Evolutionary conservation across 2,888 invertebrate genomes (phyloP), one percentile per base, ranked within the genome.

Genomic region (Luperina nickerlii): DNA sequence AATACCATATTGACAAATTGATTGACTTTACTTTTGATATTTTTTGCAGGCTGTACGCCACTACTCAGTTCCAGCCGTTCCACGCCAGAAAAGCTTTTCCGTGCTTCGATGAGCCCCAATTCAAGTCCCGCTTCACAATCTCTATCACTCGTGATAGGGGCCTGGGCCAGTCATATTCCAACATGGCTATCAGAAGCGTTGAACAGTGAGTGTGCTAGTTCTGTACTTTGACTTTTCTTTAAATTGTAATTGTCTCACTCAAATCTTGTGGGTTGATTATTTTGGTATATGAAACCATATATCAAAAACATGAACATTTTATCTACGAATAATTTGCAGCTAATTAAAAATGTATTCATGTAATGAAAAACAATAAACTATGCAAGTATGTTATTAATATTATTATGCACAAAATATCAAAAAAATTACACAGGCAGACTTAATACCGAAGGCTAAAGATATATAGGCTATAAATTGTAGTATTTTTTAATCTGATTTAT

Each of bases 51-150:
- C 87, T 92, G 54, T 97, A 97, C 86, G 97, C 96, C 2, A 97
- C 98, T 9, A 98, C 98, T 0, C 98, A 98, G 92, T 98, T 98
- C 93, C 98, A 98, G 87, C 98, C 98, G 0, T 98, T 97, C 83
- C 98, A 98, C 90, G 98, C 98, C 0, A 97, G 98, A 82, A 97
- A 98, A 90, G 98, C 98, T 0, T 99, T 99, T 93, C 99, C 99
- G 0, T 99, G 99, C 94, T 98, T 99, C 89, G 99, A 99, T 90
- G 98, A 99, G 90, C 99, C 99, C 0, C 97, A 97, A 51, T 98
- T 98, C 92, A 98, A 99, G 93, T 98, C 98, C 0, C 97, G 95
- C 57, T 99, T 98, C 88, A 96, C 96, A 2, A 97, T 99, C 68
- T 97, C 97, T 83, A 97, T 99, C 82, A 97, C 97, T 7, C 97